Evolutionary conservation across 2,797 vertebrate species (phyloP).

Genomic region (Micromesistius poutassou): DNA sequence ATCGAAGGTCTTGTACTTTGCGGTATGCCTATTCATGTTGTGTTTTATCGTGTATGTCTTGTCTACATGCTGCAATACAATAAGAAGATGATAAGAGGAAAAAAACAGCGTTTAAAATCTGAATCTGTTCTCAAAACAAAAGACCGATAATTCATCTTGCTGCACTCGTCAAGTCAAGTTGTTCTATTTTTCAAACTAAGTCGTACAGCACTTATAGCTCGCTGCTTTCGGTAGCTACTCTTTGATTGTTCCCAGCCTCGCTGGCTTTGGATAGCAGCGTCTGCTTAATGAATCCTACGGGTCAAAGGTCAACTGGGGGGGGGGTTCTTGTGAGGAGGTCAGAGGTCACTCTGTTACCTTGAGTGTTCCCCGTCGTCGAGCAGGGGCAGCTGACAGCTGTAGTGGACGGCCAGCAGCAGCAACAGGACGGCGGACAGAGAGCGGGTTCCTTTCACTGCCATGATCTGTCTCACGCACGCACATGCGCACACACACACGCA

Average conservation of each 20-base stretch:
- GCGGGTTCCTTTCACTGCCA: constrained; percentile 81
- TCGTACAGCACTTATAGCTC: background rate
- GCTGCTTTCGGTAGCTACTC: too few species aligned
- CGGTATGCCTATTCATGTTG: background rate
- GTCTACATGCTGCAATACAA: background rate
- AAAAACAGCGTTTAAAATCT: background rate
- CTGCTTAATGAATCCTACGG: too few species aligned
- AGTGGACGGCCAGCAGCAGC: constrained; percentile 80
- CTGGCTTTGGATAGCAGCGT: too few species aligned
- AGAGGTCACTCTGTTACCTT: constrained; percentile 74
- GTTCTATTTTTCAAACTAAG: too few species aligned
- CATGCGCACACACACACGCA: constrained; percentile 6
- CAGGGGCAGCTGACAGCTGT: constrained; percentile 85
- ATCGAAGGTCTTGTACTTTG: background rate
- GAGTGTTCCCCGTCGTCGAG: constrained; percentile 76
- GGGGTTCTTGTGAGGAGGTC: background rate
- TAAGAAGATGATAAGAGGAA: background rate
- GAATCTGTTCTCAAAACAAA: background rate
- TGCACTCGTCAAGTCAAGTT: too few species aligned
- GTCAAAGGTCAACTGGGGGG: background rate
- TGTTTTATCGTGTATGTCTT: background rate
- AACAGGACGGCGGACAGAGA: constrained; percentile 80
- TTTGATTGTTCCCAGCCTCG: too few species aligned
- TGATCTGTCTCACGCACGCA: constrained; percentile 35
- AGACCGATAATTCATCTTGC: background rate